Base-by-base conservation (phyloP, 2,888 invertebrate species). In the Platycnemis pennipes region DNA sequence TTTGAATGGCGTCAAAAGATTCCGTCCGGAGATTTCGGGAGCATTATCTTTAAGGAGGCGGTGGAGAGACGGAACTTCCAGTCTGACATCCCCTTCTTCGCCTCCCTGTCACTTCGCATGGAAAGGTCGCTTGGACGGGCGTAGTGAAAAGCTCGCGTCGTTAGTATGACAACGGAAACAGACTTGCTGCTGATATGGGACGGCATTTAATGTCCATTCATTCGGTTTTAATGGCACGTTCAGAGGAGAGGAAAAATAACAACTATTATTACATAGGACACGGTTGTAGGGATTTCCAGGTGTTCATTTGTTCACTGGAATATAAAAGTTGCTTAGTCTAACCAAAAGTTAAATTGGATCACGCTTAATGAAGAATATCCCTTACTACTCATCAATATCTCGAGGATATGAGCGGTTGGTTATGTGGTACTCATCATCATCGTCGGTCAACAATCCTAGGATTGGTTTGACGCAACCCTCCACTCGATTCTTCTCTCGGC, bases 1-100 rank as follows among this genome's bases (percentile, higher is more conserved):
- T n/a, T n/a, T 45, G 69, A 19, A 26, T 26, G 69, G n/a, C 91
- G 37, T n/a, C 44, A 69, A 91, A 89, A 44, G 91, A 63, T 63
- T 2, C 91, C 91, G 91, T 44, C 69, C 44, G 1, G n/a, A 63
- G 56, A 89, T 56, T 56, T 89, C 53, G 63, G 77, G 37, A 13
- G 77, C 11, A 37, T 37, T 2, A 77, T 37, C 77, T 77, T 77
- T 37, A 77, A 3, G 31, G 77, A 77, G 77, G 31, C 13, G 77
- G 37, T 0, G 26, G 37, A 77, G 77, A 37, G 77, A 37, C 37
- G 31, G 8, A 37, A 37, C 77, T 63, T 63, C n/a, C 63, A 63
- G n/a, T 49, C 19, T 49, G 63, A 26, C 63, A 63, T 63, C 63
- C 63, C 5, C 3, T 26, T 63, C 63, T 63, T 26, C 4, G 63